Evolutionary conservation across 1,140 invertebrate genomes (phyloP).

Genomic region (Pogonomyrmex barbatus): DNA sequence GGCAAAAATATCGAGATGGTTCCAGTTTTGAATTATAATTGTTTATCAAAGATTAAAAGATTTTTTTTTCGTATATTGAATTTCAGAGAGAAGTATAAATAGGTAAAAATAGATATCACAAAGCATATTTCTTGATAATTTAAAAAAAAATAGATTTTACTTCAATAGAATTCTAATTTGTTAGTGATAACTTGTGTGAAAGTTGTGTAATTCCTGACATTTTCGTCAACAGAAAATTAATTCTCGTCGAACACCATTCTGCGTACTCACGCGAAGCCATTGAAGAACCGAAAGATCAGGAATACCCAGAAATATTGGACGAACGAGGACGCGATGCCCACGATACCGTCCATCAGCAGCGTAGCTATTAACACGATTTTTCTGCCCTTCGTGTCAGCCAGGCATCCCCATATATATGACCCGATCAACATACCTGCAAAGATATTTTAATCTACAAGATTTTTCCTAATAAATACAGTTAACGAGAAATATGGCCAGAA

Average conservation of each 20-base stretch:
- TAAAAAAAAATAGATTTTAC: neutral
- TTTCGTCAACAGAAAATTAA: neutral
- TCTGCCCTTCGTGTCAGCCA: slow-evolving; percentile 93
- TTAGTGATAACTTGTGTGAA: neutral
- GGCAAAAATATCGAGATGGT: neutral
- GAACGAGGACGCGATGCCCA: slow-evolving; percentile 91
- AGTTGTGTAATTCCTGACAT: neutral
- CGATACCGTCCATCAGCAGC: slow-evolving; percentile 91
- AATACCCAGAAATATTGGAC: slow-evolving; percentile 92
- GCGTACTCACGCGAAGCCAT: slow-evolving; percentile 93
- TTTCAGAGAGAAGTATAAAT: neutral
- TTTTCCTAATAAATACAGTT: neutral
- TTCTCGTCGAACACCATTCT: neutral
- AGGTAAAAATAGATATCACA: neutral
- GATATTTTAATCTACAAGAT: neutral
- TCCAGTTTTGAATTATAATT: neutral
- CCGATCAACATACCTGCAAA: slow-evolving; percentile 93
- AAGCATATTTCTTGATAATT: neutral
- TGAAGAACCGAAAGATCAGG: slow-evolving; percentile 92
- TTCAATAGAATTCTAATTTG: neutral
- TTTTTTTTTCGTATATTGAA: neutral
- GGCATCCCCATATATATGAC: slow-evolving; percentile 95
- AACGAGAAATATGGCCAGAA: neutral
- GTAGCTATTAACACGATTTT: slow-evolving; percentile 91
- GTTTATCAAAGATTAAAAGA: neutral